Evolutionary conservation across 2,797 vertebrate species (phyloP), one percentile per base, ranked within the genome.

Genomic region (Galaxias olidus): DNA sequence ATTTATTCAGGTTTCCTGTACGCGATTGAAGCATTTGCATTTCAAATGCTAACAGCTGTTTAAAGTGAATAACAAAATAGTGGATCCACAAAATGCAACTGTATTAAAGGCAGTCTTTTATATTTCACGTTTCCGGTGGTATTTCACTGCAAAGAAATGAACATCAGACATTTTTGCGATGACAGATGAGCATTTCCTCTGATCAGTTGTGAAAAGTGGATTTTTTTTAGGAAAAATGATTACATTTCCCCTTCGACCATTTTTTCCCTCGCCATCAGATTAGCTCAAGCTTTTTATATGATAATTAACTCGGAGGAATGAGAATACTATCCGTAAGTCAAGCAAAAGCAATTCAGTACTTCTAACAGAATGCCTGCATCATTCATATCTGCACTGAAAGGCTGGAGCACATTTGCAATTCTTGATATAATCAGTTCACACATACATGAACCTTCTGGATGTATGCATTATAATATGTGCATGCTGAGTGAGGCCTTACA

Each of bases 181-280:
- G 84, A 87, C 77, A 85, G 86, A 86, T 81, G 65, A 80, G 72
- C 73, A 64, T 78, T 87, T 78, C 62, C 48, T 79, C 70, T 79
- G 83, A 89, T 86, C 86, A 80, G 78, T 76, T 77, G 81, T 79
- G 73, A 83, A 84, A 88, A 90, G 89, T 83, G 48, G 72, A 77
- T 83, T 83, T 86, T 83, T 83, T 86, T 66, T 78, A 71, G 66
- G 70, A 78, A 73, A 79, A 58, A 79, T 68, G 80, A 84, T 88
- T 87, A 85, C 76, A 90, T 92, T 92, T 92, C 69, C 69, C 65
- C 72, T 75, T 74, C 76, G 83, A 65, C 85, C 74, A 76, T 82
- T 82, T 83, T 83, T 88, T 68, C 66, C 58, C 83, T 62, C 71
- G 74, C 77, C 72, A 78, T 74, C 61, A 79, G 74, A 79, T 90